Evolutionary conservation across 2,888 invertebrate species (phyloP).

Genomic region (Phyllotreta striolata): DNA sequence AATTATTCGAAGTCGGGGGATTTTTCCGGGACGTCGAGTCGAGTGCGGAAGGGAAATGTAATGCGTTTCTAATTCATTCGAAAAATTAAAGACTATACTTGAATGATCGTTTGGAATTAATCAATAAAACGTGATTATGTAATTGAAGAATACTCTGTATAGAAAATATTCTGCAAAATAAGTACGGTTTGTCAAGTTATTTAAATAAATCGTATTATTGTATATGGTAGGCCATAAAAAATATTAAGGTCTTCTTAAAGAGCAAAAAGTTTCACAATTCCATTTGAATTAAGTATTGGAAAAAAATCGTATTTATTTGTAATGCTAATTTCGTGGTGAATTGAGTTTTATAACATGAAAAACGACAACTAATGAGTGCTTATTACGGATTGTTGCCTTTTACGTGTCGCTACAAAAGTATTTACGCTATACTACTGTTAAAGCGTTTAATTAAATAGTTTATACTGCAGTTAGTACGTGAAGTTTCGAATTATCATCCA

Average conservation of each 20-base stretch:
- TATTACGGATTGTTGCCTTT: conserved; percentile 26
- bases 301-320: conserved; percentile 38
- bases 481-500: conserved; percentile 13
- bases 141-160: too few relatives aligned
- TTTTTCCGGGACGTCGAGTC: too few relatives aligned
- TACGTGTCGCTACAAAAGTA: conserved; percentile 24
- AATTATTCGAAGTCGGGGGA: conserved; percentile 14
- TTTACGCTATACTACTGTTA: conserved; percentile 9
- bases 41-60: not conserved
- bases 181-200: not conserved
- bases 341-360: conserved; percentile 33
- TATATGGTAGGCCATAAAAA: conserved; percentile 22
- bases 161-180: too few relatives aligned
- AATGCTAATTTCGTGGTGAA: conserved; percentile 29
- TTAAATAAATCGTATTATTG: conserved; percentile 13
- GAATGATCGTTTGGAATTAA: too few relatives aligned
- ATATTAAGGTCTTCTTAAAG: conserved; percentile 24
- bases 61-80: conserved; percentile 1
- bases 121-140: too few relatives aligned
- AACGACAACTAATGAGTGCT: conserved; percentile 32
- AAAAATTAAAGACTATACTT: not conserved
- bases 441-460: conserved; percentile 12
- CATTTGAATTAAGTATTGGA: conserved; percentile 41
- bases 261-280: conserved; percentile 36
- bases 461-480: conserved; percentile 12